Evolutionary conservation across 2,113 vertebrate genomes (phyloP).

Genomic region (Scophthalmus maximus): DNA sequence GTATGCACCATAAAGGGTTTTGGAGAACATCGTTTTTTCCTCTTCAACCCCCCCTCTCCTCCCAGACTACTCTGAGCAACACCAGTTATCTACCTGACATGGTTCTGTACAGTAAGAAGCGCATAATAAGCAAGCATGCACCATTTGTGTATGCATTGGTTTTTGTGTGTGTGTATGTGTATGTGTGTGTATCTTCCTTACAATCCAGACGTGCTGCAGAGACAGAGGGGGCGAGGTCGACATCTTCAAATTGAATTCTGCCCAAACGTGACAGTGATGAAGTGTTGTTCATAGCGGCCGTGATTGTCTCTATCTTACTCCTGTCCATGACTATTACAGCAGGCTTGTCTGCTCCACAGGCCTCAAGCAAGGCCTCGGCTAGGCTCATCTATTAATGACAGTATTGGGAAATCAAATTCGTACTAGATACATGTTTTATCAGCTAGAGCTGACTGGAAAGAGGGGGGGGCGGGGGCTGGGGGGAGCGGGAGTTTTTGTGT

Average conservation of each 20-base stretch:
- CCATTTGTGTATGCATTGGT: conserved; percentile 4
- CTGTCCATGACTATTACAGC: conserved; percentile 81
- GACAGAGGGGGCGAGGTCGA: conserved; percentile 71
- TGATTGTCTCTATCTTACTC: conserved; percentile 89
- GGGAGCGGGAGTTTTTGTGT: conserved; percentile 26
- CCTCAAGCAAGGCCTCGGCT: conserved; percentile 66
- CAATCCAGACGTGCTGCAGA: conserved; percentile 45
- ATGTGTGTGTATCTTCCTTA: conserved; percentile 28
- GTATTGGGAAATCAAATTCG: conserved; percentile 85
- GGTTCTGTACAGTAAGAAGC: conserved; percentile 79
- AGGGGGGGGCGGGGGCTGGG: conserved; percentile 11
- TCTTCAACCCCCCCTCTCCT: conserved; percentile 21
- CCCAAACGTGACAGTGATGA: conserved; percentile 89
- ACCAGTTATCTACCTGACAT: conserved; percentile 81
- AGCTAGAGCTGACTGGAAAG: conserved; percentile 38
- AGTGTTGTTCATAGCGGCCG: conserved; percentile 89
- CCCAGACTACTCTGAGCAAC: conserved; percentile 52
- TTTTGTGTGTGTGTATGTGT: conserved; percentile 7
- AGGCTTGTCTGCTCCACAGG: conserved; percentile 61
- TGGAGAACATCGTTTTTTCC: conserved; percentile 16
- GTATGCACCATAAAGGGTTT: conserved; percentile 16
- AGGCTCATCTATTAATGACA: conserved; percentile 85
- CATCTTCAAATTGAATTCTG: conserved; percentile 90
- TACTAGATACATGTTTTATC: conserved; percentile 75
- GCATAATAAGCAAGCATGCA: conserved; percentile 82